Evolutionary conservation across 2,888 invertebrate species (phyloP).

Genomic region (Embidobia sp.): DNA sequence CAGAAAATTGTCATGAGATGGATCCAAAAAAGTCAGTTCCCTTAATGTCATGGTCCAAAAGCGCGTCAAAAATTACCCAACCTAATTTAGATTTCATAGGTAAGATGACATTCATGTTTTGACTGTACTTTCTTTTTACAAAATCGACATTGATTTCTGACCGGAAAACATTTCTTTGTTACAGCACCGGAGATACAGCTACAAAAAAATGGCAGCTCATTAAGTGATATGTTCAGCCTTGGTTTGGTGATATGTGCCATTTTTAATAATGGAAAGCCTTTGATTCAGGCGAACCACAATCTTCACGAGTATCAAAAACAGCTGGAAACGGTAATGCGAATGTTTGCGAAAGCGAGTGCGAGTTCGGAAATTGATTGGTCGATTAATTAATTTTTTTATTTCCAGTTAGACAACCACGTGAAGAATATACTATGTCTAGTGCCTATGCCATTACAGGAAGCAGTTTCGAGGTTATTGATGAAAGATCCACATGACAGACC

Average conservation of each 20-base stretch:
- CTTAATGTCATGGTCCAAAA: conserved; percentile 88
- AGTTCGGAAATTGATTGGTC: too few relatives aligned
- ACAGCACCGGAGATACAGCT: conserved; percentile 97
- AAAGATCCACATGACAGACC: conserved; percentile 94
- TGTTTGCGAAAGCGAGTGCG: too few relatives aligned
- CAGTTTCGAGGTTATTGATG: conserved; percentile 90
- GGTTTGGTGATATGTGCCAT: conserved; percentile 97
- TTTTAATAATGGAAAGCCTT: conserved; percentile 93
- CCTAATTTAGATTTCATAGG: conserved; percentile 96
- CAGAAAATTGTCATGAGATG: conserved; percentile 56
- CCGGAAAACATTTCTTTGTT: too few relatives aligned
- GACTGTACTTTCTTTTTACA: too few relatives aligned
- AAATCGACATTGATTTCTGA: too few relatives aligned
- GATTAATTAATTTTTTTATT: conserved; percentile 42
- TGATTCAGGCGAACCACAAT: conserved; percentile 95
- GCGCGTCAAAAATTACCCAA: conserved; percentile 95
- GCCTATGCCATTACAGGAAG: conserved; percentile 93
- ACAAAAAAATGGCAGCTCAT: conserved; percentile 90
- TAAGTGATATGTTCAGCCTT: conserved; percentile 98
- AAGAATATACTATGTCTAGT: conserved; percentile 86
- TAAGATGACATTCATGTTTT: too few relatives aligned
- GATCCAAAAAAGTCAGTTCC: conserved; percentile 62
- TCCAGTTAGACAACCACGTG: conserved; percentile 92
- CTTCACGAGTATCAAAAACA: conserved; percentile 94
- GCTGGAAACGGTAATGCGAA: conserved; percentile 93